phyloP scores from a whole-genome alignment of 2,888 invertebrate species.

The Athalia cordata region DNA sequence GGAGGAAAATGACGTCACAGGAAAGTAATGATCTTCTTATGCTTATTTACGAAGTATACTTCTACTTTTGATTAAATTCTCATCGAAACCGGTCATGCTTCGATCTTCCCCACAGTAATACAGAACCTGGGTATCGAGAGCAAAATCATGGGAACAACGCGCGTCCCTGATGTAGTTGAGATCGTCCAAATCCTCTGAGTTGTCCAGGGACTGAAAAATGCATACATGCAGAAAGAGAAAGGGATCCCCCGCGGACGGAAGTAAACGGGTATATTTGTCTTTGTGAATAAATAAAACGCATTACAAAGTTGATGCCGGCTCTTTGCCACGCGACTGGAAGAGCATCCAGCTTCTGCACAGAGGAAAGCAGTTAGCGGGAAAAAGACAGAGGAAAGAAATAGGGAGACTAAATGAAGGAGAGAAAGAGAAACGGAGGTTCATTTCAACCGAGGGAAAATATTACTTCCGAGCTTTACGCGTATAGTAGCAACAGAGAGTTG shows the following conservation, averaged over 20 bases:
- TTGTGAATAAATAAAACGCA: conserved; percentile 73
- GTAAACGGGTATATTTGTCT: conserved; percentile 71
- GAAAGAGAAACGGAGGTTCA: conserved; percentile 1
- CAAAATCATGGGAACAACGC: too few relatives aligned
- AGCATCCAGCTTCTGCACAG: neutral
- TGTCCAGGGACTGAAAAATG: neutral
- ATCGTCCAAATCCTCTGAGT: conserved; percentile 4
- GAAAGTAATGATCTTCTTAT: neutral
- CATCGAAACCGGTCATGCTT: too few relatives aligned
- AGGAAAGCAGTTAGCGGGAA: neutral
- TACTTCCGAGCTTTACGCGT: neutral
- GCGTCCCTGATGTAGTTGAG: too few relatives aligned
- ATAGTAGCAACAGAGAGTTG: conserved; percentile 20
- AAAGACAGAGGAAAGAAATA: neutral
- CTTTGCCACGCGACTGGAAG: neutral
- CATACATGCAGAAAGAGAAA: neutral
- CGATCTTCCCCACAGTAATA: too few relatives aligned
- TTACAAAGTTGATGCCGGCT: conserved; percentile 57
- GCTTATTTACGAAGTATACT: too few relatives aligned
- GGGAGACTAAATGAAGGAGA: neutral
- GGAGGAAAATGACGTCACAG: conserved; percentile 49
- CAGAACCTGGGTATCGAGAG: too few relatives aligned
- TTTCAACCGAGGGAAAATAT: conserved; percentile 37
- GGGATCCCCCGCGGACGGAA: neutral
- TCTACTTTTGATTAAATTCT: too few relatives aligned